These are phyloP conservation scores for Manis javanica DNA, from an alignment of 2,797 vertebrate genomes.

Conservation along the genomic window DNA sequence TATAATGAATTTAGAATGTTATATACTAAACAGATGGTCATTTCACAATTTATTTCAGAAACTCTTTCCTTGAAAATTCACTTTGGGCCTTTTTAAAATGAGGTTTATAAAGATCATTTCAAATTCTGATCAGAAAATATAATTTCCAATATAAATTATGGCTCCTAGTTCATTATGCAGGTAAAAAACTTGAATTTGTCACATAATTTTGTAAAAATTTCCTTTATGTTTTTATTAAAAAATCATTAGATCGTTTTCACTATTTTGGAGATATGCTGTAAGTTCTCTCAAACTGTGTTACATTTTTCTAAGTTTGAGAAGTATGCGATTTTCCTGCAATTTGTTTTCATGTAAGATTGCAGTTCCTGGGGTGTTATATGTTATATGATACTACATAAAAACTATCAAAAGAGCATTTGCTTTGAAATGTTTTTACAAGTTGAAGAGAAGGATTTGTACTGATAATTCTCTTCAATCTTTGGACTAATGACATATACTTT, in stretches of 20 bases:
- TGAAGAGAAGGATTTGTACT: not conserved
- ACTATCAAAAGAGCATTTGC: not conserved
- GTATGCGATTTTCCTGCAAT: not conserved
- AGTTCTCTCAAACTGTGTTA: slow-evolving; percentile 11
- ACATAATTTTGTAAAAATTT: not conserved
- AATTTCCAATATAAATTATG: slow-evolving; percentile 18
- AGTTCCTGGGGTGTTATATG: not conserved
- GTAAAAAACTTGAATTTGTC: slow-evolving; percentile 31
- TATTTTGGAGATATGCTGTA: not conserved
- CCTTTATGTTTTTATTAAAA: not conserved
- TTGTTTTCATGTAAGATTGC: not conserved
- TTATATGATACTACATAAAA: not conserved
- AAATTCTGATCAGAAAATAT: slow-evolving; percentile 40
- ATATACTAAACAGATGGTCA: not conserved
- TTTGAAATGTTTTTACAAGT: not conserved
- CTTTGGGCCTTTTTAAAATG: slow-evolving; percentile 49
- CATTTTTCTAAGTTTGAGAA: slow-evolving; percentile 16
- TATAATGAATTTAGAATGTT: not conserved
- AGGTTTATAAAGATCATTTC: slow-evolving; percentile 29
- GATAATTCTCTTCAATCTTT: not conserved
- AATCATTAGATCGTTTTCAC: not conserved
- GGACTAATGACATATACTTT: not conserved
- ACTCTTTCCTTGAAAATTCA: slow-evolving; percentile 43
- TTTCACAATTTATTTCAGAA: slow-evolving; percentile 45
- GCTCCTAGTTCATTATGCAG: not conserved